Base-by-base conservation (phyloP, 2,888 invertebrate genomes). In the Epinotia brunnichana region DNA sequence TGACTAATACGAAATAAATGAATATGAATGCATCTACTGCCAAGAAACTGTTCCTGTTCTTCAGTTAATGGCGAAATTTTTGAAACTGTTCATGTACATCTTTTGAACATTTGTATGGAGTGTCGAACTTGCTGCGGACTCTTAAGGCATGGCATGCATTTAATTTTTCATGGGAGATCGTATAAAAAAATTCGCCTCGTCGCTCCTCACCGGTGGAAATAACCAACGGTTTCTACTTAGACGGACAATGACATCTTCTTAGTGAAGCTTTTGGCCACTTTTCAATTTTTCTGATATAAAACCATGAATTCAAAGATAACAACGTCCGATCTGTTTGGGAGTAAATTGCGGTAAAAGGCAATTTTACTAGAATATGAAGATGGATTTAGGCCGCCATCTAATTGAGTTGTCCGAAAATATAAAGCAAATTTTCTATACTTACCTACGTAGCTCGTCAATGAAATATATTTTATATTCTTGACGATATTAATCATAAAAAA, bases 271-370 rank as follows among this genome's bases (percentile, higher is more conserved):
- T 41, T 41, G 41, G 35, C 4, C 51, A 21, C 1, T 1, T 4
- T 4, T 15, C 5, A 15, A 2, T 15, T 24, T 24, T 56, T 13
- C 56, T 19, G 5, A 24, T 15, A 24, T 15, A 24, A 13, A 15
- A 15, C 24, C 24, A 24, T 24, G 24, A 15, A 24, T 24, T 5
- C 7, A 41, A 56, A 68, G 24, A 29, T 60, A 60, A 41, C 13
- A 35, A 53, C 19, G 13, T 39, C 41, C 39, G 4, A 41, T 60
- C 21, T 41, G 24, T 61, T 21, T 17, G 17, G 21, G 41, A 9
- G 39, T 29, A 62, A 69, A 62, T 56, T 69, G 61, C 53, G 10
- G 21, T 35, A 56, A 60, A 53, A 39, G 51, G 60, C 51, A 68
- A 68, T 68, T 48, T 68, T 29, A 35, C n/a, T 51, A 11, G 15